These are phyloP conservation scores for Pseudopleuronectes americanus DNA, from an alignment of 2,797 vertebrate species.

Conservation along the genomic window DNA sequence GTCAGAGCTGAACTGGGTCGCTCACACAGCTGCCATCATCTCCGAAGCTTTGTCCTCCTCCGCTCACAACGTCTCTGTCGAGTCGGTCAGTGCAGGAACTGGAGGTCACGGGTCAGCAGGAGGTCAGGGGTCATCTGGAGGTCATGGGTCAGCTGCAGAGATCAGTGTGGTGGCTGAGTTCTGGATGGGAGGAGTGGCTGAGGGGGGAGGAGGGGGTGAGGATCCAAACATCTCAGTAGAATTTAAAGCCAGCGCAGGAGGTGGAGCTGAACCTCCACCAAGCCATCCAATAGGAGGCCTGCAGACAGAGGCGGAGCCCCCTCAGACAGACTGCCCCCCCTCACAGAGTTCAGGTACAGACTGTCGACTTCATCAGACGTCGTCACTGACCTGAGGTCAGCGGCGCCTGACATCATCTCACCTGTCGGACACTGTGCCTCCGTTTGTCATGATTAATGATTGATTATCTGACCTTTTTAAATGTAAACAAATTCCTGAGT, in stretches of 20 bases:
- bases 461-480: conserved; percentile 9
- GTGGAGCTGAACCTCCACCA: neutral
- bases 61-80: conserved; percentile 25
- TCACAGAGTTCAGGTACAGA: conserved; percentile 54
- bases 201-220: conserved; percentile 16
- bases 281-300: conserved; percentile 42
- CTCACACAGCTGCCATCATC: conserved; percentile 90
- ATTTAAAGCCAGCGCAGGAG: conserved; percentile 57
- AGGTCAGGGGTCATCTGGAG: conserved; percentile 22
- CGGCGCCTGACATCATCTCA: conserved; percentile 34
- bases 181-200: conserved; percentile 59
- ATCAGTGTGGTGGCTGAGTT: conserved; percentile 66
- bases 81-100: neutral
- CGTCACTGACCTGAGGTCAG: conserved; percentile 56
- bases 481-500: neutral
- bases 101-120: no score
- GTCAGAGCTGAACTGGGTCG: conserved; percentile 89
- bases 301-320: conserved; percentile 21
- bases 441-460: conserved; percentile 34
- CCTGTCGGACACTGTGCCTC: conserved; percentile 23
- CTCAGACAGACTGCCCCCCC: conserved; percentile 67
- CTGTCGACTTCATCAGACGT: conserved; percentile 35
- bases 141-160: conserved; percentile 31
- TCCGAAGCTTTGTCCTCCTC: conserved; percentile 86
- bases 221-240: conserved; percentile 63